phyloP scores from a whole-genome alignment of 2,797 vertebrate species.

The Mus caroli region DNA sequence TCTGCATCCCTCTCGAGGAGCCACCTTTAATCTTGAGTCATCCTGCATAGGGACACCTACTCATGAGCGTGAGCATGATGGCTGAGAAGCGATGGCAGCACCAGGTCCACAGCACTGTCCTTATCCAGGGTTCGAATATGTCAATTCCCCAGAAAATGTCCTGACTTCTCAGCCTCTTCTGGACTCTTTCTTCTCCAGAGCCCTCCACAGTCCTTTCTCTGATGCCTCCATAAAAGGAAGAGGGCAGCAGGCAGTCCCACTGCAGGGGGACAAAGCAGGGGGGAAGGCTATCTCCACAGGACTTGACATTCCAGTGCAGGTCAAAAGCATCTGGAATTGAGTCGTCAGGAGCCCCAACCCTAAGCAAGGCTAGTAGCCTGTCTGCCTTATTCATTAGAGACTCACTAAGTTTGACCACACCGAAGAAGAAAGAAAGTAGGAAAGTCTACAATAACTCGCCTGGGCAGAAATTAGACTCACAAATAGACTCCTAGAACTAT shows the following conservation, averaged over 20 bases:
- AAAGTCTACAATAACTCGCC: constrained; percentile 74
- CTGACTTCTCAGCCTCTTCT: constrained; percentile 75
- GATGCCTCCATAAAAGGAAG: constrained; percentile 69
- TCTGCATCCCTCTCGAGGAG: constrained; percentile 70
- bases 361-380: not conserved
- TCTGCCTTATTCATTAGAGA: not conserved
- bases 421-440: not conserved
- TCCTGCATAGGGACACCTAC: constrained; percentile 75
- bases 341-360: constrained; percentile 48
- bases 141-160: constrained; percentile 79
- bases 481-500: constrained; percentile 60
- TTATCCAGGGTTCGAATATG: constrained; percentile 74
- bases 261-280: not conserved
- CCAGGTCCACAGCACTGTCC: constrained; percentile 79
- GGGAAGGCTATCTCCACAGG: not conserved
- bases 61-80: constrained; percentile 78
- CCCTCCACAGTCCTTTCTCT: constrained; percentile 64
- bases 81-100: constrained; percentile 43
- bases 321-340: constrained; percentile 38
- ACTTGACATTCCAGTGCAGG: constrained; percentile 59
- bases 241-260: not conserved
- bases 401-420: not conserved
- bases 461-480: not conserved
- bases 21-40: constrained; percentile 85
- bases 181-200: constrained; percentile 80